Evolutionary conservation across 2,797 vertebrate species (phyloP), one percentile per base, ranked within the genome.

Genomic region (Fistularia commersonii): DNA sequence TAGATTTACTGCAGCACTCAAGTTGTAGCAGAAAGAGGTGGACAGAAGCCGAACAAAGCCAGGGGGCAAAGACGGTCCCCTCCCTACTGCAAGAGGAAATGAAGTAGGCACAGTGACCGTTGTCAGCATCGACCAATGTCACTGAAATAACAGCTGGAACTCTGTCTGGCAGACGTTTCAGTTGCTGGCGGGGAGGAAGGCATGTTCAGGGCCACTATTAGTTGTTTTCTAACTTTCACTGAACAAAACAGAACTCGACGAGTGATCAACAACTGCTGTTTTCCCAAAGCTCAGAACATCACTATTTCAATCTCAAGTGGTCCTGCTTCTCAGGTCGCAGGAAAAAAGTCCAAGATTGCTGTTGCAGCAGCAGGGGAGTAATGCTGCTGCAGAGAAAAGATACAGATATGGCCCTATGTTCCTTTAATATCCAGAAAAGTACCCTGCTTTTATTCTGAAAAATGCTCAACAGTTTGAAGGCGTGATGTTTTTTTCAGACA

Each of bases 371-470:
- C 55, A 50, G 57, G 23, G 45, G 47, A 54, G 38, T 33, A 36
- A 72, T 55, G 72, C 66, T 48, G 79, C 66, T 36, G 61, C 65
- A 68, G 41, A 68, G 23, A 23, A 61, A 31, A 77, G 44, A 73
- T 54, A 77, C 77, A 79, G 55, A 86, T 89, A 91, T 92, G 90
- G 90, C 89, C 89, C 90, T 88, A 77, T 80, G 87, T 90, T 89
- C 90, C 89, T 90, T 85, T 70, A 80, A 66, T 73, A 77, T 81
- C 82, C 87, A 89, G 74, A 89, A 81, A 87, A 88, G 79, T 86
- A 88, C 90, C 87, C 90, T 91, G 89, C 87, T 89, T 87, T 82
- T 69, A 84, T 84, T 77, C 68, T 76, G 82, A 84, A 79, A 85
- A 84, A 86, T 73, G 70, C 72, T 78, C 63, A 69, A 81, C 49